Percentiles rank a stretch among this genome's conserved stretches.
phyloP scores from a whole-genome alignment of 2,797 vertebrate genomes.

The Ctenosaura bakeri region DNA sequence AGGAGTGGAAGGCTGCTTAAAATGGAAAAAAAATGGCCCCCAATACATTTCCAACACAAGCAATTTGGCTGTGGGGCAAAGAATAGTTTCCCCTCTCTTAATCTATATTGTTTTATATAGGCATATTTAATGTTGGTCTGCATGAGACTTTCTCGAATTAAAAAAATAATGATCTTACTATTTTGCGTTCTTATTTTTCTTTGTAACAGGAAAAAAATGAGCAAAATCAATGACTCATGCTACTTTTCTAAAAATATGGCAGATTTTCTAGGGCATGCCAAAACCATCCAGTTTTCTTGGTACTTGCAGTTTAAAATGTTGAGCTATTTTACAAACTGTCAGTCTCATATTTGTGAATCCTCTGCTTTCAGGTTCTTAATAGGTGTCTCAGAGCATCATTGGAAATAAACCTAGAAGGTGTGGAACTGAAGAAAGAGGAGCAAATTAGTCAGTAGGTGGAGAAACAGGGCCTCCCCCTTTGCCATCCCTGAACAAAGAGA shows the following conservation, averaged over 20 bases:
- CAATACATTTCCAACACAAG: too few species aligned
- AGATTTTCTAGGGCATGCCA: background rate
- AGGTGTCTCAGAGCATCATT: background rate
- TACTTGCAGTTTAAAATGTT: background rate
- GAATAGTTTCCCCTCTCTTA: background rate
- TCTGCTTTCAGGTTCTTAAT: background rate
- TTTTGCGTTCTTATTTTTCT: background rate
- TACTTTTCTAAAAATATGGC: background rate
- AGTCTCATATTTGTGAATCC: background rate
- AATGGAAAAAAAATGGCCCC: too few species aligned
- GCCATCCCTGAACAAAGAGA: too few species aligned
- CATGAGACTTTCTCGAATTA: background rate
- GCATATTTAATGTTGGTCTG: background rate
- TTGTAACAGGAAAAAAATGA: background rate
- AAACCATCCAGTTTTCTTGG: background rate
- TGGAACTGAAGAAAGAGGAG: too few species aligned
- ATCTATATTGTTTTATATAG: background rate
- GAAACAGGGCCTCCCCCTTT: too few species aligned
- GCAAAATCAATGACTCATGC: background rate
- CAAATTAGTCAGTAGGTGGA: too few species aligned
- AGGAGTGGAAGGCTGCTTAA: too few species aligned
- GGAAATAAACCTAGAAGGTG: too few species aligned
- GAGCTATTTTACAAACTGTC: background rate
- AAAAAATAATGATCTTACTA: background rate
- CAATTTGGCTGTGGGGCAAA: too few species aligned